Evolutionary conservation across 1,140 invertebrate species (phyloP).

Genomic region (Phenacoccus solenopsis): DNA sequence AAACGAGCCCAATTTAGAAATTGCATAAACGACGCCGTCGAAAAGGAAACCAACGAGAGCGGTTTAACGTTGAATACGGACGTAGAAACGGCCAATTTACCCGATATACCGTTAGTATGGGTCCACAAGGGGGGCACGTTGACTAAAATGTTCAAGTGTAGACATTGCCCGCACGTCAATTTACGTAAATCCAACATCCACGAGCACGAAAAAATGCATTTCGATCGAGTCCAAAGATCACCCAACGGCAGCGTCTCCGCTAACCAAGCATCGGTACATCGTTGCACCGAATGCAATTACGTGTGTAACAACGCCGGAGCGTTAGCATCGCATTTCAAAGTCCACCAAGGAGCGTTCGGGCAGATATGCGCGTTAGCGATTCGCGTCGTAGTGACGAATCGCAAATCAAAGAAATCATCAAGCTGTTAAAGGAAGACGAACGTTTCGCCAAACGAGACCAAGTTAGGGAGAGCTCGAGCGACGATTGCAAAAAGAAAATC

Average conservation of each 20-base stretch:
- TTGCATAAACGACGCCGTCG: constrained; percentile 7
- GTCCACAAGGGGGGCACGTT: constrained; percentile 53
- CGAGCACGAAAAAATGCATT: constrained; percentile 77
- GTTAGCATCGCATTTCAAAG: constrained; percentile 62
- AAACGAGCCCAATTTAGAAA: constrained; percentile 21
- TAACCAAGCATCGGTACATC: constrained; percentile 34
- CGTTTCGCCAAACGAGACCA: background rate
- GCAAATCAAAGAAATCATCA: constrained; percentile 46
- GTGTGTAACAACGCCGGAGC: constrained; percentile 59
- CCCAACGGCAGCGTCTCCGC: constrained; percentile 24
- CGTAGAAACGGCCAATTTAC: background rate
- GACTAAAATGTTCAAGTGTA: constrained; percentile 72
- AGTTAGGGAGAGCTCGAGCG: background rate
- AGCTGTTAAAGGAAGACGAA: constrained; percentile 20
- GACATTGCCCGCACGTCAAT: constrained; percentile 72
- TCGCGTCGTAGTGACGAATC: constrained; percentile 45
- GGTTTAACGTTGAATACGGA: background rate
- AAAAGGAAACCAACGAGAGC: background rate
- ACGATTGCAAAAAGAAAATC: background rate
- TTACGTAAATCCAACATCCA: constrained; percentile 60
- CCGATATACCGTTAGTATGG: constrained; percentile 52
- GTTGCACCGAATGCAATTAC: constrained; percentile 69
- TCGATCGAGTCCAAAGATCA: constrained; percentile 10
- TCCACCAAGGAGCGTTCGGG: constrained; percentile 55
- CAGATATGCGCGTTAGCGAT: constrained; percentile 57